Base-by-base conservation (phyloP, 2,113 vertebrate genomes). In the Hippoglossus stenolepis region DNA sequence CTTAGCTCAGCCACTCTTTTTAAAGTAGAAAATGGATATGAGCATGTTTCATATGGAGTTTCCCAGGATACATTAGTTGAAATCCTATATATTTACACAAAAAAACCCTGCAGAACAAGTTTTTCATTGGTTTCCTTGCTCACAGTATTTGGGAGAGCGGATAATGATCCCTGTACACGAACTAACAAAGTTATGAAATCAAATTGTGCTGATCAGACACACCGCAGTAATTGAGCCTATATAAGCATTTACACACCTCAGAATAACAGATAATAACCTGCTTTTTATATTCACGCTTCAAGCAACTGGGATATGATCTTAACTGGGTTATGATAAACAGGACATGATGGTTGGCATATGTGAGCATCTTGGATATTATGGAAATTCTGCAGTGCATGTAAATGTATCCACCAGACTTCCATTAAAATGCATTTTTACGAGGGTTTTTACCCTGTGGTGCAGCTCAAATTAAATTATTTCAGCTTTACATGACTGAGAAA, bases 311-410 rank as follows among this genome's bases (percentile, higher is more conserved):
- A 75, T 80, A 63, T 72, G 20, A 77, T 74, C 47, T 63, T 69
- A 79, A 74, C 65, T 75, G 75, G 58, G 54, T 72, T 84, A 73
- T 79, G 82, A 75, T 77, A 65, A 82, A 76, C 78, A 69, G 59
- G 66, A 69, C 47, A 65, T 40, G 78, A 76, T 82, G 56, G 49
- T 71, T 70, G 57, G 58, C 70, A 77, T 73, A 82, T 10, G 7
- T 75, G 24, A 87, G 12, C 40, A 53, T 82, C 68, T 57, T 62
- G 53, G 79, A 77, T 80, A 65, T 77, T 69, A 54, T 57, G 14
- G 53, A 63, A 83, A 67, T 21, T 59, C 43, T 78, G 49, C 54
- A 24, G 20, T 74, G 61, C 80, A 84, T 85, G 23, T 74, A 58
- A 80, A 85, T 87, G 57, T 57, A 60, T 62, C 65, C 59, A 72